A percentile compares a stretch with the other conserved stretches of the same genome.
Evolutionary conservation across 2,888 invertebrate genomes (phyloP).

Genomic region (Epirrhoe tristata): DNA sequence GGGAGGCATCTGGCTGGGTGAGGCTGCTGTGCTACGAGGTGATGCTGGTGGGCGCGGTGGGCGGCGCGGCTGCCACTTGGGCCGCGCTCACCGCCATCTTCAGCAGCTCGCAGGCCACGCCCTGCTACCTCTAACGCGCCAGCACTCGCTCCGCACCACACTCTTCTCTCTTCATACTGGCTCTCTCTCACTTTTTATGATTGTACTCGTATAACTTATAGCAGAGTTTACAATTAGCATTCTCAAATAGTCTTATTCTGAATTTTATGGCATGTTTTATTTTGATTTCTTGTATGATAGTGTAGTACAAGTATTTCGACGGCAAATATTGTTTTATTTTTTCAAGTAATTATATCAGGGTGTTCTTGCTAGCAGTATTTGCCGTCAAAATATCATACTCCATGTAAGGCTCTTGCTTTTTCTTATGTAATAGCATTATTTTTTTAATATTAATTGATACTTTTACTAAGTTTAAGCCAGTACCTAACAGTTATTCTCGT

Average conservation of each 20-base stretch:
- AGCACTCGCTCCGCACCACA: neutral
- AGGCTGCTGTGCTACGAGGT: conserved; percentile 87
- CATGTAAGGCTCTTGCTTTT: neutral
- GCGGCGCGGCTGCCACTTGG: conserved; percentile 86
- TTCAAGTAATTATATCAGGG: conserved; percentile 7
- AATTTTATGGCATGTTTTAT: neutral
- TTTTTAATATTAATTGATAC: neutral
- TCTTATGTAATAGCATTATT: neutral
- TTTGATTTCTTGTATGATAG: neutral
- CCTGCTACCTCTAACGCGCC: conserved; percentile 60
- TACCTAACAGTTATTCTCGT: conserved; percentile 18
- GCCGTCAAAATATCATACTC: neutral
- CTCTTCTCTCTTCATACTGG: neutral
- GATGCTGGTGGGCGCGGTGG: conserved; percentile 85
- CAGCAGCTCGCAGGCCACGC: conserved; percentile 69
- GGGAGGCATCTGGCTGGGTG: conserved; percentile 83
- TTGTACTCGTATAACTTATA: neutral
- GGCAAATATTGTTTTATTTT: neutral
- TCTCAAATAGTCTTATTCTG: neutral
- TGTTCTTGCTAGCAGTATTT: neutral
- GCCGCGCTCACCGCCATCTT: conserved; percentile 86
- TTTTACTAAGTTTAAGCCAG: conserved; percentile 2
- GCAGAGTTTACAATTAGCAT: neutral
- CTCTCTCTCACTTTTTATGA: neutral
- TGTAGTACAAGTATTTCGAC: neutral